Percentiles rank a stretch among this genome's conserved stretches.
These are phyloP conservation scores for Nasua narica DNA, from an alignment of 2,797 vertebrate genomes.

Conservation along the genomic window DNA sequence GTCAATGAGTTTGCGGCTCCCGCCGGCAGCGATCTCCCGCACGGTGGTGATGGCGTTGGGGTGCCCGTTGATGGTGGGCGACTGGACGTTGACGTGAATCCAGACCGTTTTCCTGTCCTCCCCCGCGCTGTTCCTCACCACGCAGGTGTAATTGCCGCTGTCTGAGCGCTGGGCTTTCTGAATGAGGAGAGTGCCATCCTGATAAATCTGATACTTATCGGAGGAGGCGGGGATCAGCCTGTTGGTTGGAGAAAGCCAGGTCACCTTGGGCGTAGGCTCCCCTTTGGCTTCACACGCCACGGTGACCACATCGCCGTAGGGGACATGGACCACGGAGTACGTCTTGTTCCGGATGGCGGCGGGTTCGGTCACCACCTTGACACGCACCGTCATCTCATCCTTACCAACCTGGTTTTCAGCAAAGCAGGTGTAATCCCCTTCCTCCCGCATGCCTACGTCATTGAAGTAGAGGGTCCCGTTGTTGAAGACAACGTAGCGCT, in stretches of 20 bases:
- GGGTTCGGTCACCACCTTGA: slow-evolving; percentile 86
- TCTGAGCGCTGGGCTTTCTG: slow-evolving; percentile 91
- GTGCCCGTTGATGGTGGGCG: slow-evolving; percentile 89
- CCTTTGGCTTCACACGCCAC: slow-evolving; percentile 88
- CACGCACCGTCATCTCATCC: slow-evolving; percentile 93
- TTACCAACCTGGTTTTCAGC: slow-evolving; percentile 94
- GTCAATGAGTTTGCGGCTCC: slow-evolving; percentile 85
- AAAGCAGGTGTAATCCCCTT: slow-evolving; percentile 95
- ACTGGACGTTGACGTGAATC: slow-evolving; percentile 86
- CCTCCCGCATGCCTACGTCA: slow-evolving; percentile 89
- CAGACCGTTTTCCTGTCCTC: slow-evolving; percentile 87
- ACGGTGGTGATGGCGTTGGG: slow-evolving; percentile 78
- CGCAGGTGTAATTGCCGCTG: slow-evolving; percentile 94
- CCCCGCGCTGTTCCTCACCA: slow-evolving; percentile 87
- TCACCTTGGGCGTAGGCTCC: slow-evolving; percentile 86
- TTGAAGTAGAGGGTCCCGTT: slow-evolving; percentile 95
- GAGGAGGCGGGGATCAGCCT: slow-evolving; percentile 83
- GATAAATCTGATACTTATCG: slow-evolving; percentile 89
- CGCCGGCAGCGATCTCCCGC: slow-evolving; percentile 83
- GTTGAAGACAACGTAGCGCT: slow-evolving; percentile 92
- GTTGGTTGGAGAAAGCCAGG: slow-evolving; percentile 91
- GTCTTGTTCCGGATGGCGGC: slow-evolving; percentile 86
- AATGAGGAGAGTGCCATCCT: slow-evolving; percentile 90
- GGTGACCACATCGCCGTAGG: slow-evolving; percentile 86
- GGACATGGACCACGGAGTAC: slow-evolving; percentile 76